phyloP scores from a whole-genome alignment of 2,888 invertebrate genomes.

The Nemotelus pantherinus region DNA sequence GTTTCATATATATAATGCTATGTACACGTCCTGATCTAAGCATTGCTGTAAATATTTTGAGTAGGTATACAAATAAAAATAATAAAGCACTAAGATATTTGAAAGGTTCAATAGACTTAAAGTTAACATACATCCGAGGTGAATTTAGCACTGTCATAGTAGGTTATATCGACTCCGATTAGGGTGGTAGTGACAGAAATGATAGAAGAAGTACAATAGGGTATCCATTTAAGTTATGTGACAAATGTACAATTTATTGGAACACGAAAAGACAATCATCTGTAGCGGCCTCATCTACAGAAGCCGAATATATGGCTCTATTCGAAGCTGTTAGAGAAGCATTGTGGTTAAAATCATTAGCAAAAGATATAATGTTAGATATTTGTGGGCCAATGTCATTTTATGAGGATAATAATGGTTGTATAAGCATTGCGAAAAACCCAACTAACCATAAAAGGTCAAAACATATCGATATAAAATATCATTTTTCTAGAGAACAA shows the following conservation, averaged over 20 bases:
- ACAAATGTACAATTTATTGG: constrained; percentile 37
- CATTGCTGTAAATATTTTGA: constrained; percentile 37
- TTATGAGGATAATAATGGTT: constrained; percentile 2
- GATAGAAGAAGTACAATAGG: constrained; percentile 50
- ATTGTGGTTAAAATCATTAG: constrained; percentile 34
- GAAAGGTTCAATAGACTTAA: constrained; percentile 5
- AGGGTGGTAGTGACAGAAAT: constrained; percentile 40
- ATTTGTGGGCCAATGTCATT: not conserved
- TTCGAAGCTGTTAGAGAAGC: not conserved
- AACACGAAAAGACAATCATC: constrained; percentile 47
- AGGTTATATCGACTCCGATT: constrained; percentile 34
- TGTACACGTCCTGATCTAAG: constrained; percentile 51
- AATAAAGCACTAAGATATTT: constrained; percentile 39
- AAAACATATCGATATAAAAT: constrained; percentile 46
- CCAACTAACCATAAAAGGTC: constrained; percentile 25
- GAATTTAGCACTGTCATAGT: not conserved
- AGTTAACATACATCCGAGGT: not conserved
- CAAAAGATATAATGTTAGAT: not conserved
- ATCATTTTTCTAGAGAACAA: constrained; percentile 42
- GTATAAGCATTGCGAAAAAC: not conserved
- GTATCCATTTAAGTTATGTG: constrained; percentile 26
- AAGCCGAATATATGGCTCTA: constrained; percentile 23
- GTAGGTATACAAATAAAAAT: constrained; percentile 52
- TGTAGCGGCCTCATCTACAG: constrained; percentile 43
- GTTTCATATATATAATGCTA: constrained; percentile 52